Base-by-base conservation (phyloP, 2,888 invertebrate species). In the Mythimna pallens region DNA sequence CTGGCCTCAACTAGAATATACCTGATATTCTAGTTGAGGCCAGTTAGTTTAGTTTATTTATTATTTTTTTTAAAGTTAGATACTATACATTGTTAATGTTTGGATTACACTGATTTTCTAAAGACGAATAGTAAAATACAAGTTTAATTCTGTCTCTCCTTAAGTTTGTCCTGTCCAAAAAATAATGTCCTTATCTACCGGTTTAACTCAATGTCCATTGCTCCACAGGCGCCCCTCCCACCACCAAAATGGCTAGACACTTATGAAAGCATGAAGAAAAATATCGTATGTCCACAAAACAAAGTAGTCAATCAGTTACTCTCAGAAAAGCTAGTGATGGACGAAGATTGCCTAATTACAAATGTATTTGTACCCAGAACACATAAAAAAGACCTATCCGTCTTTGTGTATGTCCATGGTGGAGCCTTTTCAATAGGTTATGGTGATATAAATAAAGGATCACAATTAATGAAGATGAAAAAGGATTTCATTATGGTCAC, bases 341-440 rank as follows among this genome's bases (percentile, higher is more conserved):
- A 87, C 55, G 93, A 94, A 71, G 90, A 94, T 52, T 95, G 95
- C 70, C 88, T 95, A 0, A 84, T 92, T 36, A 88, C 93, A n/a
- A 95, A 93, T 78, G 89, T 95, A 6, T 94, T 90, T 68, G 92
- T 93, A 3, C 93, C 94, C 1, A 89, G 90, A 63, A 93, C 92
- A 25, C 55, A 84, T 14, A 81, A 86, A 36, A 79, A 72, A 20
- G 85, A 91, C 3, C 82, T 88, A 1, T 86, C 91, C 0, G 90
- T 92, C 0, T 65, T 89, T 4, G 90, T 92, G 0, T 85, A 85
- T 47, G 80, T 92, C 8, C 92, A 92, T 25, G 91, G 90, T 47
- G 92, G 92, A 64, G 90, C 73, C 1, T 92, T 86, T 62, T 82
- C 86, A 61, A 47, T 84, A 0, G 91, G 90, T 6, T 83, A 43